Conservation (phyloP, 2,113 vertebrate genomes). For the Benitochromis conjunctus region DNA sequence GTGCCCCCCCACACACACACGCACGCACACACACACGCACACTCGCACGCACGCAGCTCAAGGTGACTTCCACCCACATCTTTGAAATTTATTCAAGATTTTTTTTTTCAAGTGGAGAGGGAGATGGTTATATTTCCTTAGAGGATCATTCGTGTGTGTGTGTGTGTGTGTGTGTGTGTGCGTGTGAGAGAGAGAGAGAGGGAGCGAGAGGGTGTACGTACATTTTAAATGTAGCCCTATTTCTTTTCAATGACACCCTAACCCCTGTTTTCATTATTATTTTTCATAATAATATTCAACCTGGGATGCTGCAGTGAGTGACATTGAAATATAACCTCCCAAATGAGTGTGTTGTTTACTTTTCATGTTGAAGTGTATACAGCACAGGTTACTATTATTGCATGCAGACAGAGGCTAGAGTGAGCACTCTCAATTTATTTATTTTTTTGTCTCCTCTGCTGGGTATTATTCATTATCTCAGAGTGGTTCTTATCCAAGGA, state of each 20-base stretch:
- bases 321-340: conserved; percentile 53
- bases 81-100: conserved; percentile 6
- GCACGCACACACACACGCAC: background rate
- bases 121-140: conserved; percentile 28
- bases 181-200: background rate
- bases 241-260: conserved; percentile 50
- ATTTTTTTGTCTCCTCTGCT: conserved; percentile 2
- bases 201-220: background rate
- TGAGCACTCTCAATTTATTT: conserved; percentile 1
- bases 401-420: background rate
- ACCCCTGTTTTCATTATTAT: conserved; percentile 17
- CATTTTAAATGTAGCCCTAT: conserved; percentile 41
- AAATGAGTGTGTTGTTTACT: conserved; percentile 55
- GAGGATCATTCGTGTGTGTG: conserved; percentile 8
- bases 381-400: conserved; percentile 15
- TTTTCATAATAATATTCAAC: conserved; percentile 33
- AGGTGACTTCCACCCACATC: conserved; percentile 51
- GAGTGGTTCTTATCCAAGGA: conserved; percentile 29
- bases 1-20: background rate
- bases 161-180: background rate
- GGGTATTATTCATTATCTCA: conserved; percentile 41
- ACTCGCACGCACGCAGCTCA: conserved; percentile 2
- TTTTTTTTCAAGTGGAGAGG: background rate
- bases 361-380: conserved; percentile 19
- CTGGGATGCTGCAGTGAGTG: conserved; percentile 9